These are phyloP conservation scores for Trichogramma pretiosum DNA, from an alignment of 1,140 invertebrate genomes.

Conservation along the genomic window DNA sequence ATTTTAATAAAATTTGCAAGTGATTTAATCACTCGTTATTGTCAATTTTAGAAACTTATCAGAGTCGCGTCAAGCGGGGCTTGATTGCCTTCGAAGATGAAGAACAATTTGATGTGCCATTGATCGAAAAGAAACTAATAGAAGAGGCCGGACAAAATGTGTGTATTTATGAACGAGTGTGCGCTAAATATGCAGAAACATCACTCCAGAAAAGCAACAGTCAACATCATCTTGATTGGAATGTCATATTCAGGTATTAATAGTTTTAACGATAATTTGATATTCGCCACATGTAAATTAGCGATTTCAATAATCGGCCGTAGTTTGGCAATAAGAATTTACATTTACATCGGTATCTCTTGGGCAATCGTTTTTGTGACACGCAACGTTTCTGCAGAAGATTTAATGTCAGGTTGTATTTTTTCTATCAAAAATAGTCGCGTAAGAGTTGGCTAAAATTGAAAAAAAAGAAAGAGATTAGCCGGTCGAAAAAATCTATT, in stretches of 20 bases:
- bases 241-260: slow-evolving; percentile 61
- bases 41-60: slow-evolving; percentile 59
- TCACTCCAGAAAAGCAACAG: slow-evolving; percentile 36
- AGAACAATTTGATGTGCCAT: slow-evolving; percentile 51
- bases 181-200: slow-evolving; percentile 54
- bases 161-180: slow-evolving; percentile 63
- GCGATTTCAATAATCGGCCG: too few relatives aligned
- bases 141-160: slow-evolving; percentile 58
- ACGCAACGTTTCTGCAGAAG: too few relatives aligned
- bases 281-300: too few relatives aligned
- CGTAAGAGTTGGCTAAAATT: too few relatives aligned
- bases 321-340: too few relatives aligned
- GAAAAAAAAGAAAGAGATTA: slow-evolving; percentile 2
- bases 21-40: too few relatives aligned
- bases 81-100: slow-evolving; percentile 32
- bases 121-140: slow-evolving; percentile 62
- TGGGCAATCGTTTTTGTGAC: too few relatives aligned
- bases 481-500: too few relatives aligned
- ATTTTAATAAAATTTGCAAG: background rate
- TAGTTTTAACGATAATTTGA: too few relatives aligned
- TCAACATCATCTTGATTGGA: slow-evolving; percentile 49
- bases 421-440: too few relatives aligned
- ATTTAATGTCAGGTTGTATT: too few relatives aligned
- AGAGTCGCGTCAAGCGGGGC: slow-evolving; percentile 43
- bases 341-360: too few relatives aligned